Conservation (phyloP, 2,113 vertebrate species). For the Poicephalus meyeri region DNA sequence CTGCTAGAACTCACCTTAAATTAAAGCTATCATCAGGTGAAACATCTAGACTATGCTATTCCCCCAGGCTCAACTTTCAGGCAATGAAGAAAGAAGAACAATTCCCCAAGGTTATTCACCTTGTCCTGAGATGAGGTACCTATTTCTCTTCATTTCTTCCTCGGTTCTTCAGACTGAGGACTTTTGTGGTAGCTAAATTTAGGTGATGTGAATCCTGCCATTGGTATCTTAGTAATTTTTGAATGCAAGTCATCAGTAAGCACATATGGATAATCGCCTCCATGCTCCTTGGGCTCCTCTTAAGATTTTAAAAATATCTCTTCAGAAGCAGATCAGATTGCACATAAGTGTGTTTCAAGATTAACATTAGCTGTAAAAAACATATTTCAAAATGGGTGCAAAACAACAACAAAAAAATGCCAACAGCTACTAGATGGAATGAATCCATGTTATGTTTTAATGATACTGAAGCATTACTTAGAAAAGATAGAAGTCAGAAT, state of each 20-base stretch:
- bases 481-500: background rate
- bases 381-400: constrained; percentile 12
- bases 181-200: background rate
- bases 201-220: background rate
- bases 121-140: background rate
- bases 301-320: constrained; percentile 46
- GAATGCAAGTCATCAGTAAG: constrained; percentile 27
- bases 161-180: background rate
- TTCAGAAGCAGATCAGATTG: constrained; percentile 24
- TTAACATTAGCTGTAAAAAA: constrained; percentile 17
- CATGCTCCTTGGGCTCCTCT: constrained; percentile 19
- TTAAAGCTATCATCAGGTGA: constrained; percentile 44
- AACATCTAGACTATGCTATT: background rate
- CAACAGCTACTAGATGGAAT: background rate
- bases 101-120: constrained; percentile 19
- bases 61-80: background rate
- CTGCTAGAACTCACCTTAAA: constrained; percentile 35
- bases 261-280: constrained; percentile 53
- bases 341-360: constrained; percentile 33
- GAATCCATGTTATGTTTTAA: background rate
- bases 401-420: background rate
- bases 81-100: background rate
- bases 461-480: background rate
- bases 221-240: background rate
- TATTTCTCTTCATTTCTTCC: background rate